A percentile compares a stretch with the other conserved stretches of the same genome.
Evolutionary conservation across 2,888 invertebrate species (phyloP).

Genomic region (Meliscaeva auricollis): DNA sequence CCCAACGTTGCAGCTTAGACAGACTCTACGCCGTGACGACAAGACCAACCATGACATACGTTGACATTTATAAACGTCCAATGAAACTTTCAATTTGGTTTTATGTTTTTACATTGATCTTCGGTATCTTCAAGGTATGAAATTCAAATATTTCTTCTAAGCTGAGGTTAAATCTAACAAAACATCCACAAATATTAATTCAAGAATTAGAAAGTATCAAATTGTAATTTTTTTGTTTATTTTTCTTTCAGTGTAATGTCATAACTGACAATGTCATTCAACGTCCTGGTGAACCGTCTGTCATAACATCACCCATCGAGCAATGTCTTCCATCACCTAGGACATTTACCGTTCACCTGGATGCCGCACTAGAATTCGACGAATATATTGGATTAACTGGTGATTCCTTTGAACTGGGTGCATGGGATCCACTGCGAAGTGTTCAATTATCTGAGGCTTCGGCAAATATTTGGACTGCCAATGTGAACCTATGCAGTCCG

Average conservation of each 20-base stretch:
- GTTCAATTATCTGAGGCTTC: conserved; percentile 83
- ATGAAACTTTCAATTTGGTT: background rate
- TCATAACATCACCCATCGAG: conserved; percentile 38
- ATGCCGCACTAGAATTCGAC: conserved; percentile 85
- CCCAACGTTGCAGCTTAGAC: too few species aligned
- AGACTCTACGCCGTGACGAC: too few species aligned
- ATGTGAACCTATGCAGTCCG: conserved; percentile 86
- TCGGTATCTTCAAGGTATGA: conserved; percentile 18
- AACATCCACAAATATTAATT: too few species aligned
- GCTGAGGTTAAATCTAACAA: too few species aligned
- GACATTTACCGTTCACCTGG: conserved; percentile 82
- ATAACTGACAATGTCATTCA: conserved; percentile 60
- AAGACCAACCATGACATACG: background rate
- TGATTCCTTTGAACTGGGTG: conserved; percentile 88
- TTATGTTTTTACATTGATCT: background rate
- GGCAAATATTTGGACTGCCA: conserved; percentile 86
- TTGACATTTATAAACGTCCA: background rate
- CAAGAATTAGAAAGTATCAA: too few species aligned
- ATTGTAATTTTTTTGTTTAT: background rate
- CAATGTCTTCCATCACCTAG: conserved; percentile 76
- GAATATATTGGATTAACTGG: conserved; percentile 90
- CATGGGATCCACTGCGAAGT: conserved; percentile 88
- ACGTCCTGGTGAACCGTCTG: conserved; percentile 49
- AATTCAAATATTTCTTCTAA: background rate
- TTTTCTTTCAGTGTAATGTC: conserved; percentile 64